These are phyloP conservation scores for Ptilodon capucinus DNA, from an alignment of 2,888 invertebrate species.

Conservation along the genomic window DNA sequence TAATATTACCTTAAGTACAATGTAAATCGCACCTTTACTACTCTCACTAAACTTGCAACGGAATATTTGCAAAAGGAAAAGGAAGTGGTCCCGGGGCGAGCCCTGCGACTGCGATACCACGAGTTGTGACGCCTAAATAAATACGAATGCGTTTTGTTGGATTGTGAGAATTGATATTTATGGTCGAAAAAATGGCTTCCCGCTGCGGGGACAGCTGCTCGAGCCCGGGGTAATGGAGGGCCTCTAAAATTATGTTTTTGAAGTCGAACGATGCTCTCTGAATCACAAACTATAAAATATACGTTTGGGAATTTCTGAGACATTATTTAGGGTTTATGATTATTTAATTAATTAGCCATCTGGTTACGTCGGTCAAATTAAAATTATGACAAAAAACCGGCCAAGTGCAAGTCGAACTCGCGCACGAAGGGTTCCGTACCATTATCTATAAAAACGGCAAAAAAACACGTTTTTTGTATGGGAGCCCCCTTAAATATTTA, in stretches of 20 bases:
- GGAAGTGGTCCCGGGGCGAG: slow-evolving; percentile 55
- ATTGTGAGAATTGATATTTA: slow-evolving; percentile 79
- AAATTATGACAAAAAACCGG: too few species aligned
- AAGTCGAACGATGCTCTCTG: slow-evolving; percentile 37
- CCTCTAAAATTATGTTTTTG: slow-evolving; percentile 48
- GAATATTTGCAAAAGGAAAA: slow-evolving; percentile 58
- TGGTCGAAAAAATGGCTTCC: slow-evolving; percentile 71
- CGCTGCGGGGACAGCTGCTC: slow-evolving; percentile 64
- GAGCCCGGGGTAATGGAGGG: slow-evolving; percentile 45
- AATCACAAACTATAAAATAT: slow-evolving; percentile 40
- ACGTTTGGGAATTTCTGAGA: slow-evolving; percentile 33
- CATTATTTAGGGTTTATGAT: slow-evolving; percentile 35
- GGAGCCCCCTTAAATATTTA: too few species aligned
- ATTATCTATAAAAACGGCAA: too few species aligned
- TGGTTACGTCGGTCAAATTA: too few species aligned
- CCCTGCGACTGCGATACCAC: slow-evolving; percentile 52
- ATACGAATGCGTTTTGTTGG: slow-evolving; percentile 75
- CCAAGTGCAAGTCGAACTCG: too few species aligned
- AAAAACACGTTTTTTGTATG: too few species aligned
- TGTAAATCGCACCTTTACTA: slow-evolving; percentile 49
- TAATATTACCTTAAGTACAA: slow-evolving; percentile 35
- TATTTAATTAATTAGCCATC: slow-evolving; percentile 28
- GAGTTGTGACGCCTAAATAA: slow-evolving; percentile 68
- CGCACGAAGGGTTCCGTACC: too few species aligned
- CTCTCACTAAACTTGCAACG: slow-evolving; percentile 46